Percentiles rank a stretch among this genome's conserved stretches.
phyloP scores from a whole-genome alignment of 2,113 vertebrate species.

The Centrocercus urophasianus region DNA sequence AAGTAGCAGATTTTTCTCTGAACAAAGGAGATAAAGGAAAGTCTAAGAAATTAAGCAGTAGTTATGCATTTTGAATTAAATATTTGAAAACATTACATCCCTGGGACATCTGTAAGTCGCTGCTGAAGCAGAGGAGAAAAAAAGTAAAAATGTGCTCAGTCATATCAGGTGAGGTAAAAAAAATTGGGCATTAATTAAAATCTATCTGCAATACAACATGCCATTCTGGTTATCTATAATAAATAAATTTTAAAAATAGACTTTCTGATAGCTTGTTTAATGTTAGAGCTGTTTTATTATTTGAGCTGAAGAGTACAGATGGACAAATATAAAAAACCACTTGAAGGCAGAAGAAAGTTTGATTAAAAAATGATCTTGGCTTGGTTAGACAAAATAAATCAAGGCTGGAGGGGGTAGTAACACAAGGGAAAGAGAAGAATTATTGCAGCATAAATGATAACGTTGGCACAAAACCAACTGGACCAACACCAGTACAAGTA shows the following conservation, averaged over 20 bases:
- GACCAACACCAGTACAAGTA: not conserved
- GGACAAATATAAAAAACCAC: not conserved
- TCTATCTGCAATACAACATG: not conserved
- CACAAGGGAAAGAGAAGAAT: slow-evolving; percentile 15
- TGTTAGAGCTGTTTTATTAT: not conserved
- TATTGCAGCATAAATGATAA: slow-evolving; percentile 7
- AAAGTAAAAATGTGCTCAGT: not conserved
- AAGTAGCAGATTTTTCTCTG: not conserved
- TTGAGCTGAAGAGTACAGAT: not conserved
- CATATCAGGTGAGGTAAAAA: not conserved
- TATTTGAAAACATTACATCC: not conserved
- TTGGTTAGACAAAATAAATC: slow-evolving; percentile 48
- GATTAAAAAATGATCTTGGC: slow-evolving; percentile 1
- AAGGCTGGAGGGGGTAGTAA: not conserved
- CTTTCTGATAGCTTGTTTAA: not conserved
- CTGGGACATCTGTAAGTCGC: not conserved
- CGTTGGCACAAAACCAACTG: slow-evolving; percentile 16
- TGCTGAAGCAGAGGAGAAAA: not conserved
- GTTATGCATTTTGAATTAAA: not conserved
- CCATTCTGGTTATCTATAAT: not conserved
- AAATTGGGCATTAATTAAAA: not conserved
- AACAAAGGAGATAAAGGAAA: not conserved
- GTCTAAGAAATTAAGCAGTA: not conserved
- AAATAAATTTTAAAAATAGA: not conserved
- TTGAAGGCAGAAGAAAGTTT: slow-evolving; percentile 24